Percentiles rank a stretch among this genome's conserved stretches.
Conservation (phyloP, 92 coral and sea anemone species). For the Bergia sp. region DNA sequence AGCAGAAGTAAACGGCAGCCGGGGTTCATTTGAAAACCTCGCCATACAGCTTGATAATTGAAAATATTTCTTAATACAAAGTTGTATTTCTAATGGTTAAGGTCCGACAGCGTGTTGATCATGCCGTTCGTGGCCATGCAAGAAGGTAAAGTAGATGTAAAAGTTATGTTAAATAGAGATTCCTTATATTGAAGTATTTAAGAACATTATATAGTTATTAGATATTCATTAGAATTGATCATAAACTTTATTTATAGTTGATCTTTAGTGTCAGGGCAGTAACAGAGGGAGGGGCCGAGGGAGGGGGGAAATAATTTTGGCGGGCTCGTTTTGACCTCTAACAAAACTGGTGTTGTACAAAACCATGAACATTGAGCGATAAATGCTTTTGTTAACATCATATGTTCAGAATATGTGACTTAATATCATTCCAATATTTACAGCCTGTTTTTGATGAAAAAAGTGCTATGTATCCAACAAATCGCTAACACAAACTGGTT, state of each 20-base stretch:
- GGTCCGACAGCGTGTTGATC: background rate
- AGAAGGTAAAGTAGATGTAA: background rate
- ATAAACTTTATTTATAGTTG: background rate
- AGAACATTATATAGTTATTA: background rate
- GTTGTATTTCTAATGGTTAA: background rate
- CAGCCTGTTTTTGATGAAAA: no score
- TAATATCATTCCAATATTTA: no score
- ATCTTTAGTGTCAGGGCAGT: background rate
- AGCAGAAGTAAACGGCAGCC: background rate
- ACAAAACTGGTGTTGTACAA: no score
- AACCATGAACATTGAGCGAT: no score
- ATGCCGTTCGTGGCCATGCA: background rate
- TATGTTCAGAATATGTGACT: no score
- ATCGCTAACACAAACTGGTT: no score
- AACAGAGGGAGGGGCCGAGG: no score
- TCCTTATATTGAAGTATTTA: background rate
- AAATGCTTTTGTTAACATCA: no score
- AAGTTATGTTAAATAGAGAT: no score
- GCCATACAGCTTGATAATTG: background rate
- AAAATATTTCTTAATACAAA: background rate
- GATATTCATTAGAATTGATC: background rate
- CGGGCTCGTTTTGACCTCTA: no score
- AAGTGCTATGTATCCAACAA: no score
- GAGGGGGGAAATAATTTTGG: no score
- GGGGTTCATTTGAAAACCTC: background rate